These are phyloP conservation scores for Phyllostomus hastatus DNA, from an alignment of 2,113 vertebrate species.

Conservation along the genomic window DNA sequence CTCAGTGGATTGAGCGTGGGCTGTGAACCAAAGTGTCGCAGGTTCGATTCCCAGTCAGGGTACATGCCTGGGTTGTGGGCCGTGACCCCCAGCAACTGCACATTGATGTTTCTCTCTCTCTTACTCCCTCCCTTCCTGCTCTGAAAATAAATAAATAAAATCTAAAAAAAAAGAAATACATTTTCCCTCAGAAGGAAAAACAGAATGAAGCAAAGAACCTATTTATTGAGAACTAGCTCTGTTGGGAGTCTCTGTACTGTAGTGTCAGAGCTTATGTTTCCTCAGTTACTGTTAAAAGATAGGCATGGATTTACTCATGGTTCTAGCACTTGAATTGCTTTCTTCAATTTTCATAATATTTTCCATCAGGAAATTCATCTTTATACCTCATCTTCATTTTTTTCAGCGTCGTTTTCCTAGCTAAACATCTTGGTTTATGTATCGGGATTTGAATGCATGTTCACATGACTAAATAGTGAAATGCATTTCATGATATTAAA, in stretches of 20 bases:
- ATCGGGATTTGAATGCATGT: neutral
- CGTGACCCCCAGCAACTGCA: too few relatives aligned
- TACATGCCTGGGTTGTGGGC: too few relatives aligned
- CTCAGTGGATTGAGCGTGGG: too few relatives aligned
- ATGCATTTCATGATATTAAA: neutral
- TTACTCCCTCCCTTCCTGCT: too few relatives aligned
- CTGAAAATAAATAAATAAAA: too few relatives aligned
- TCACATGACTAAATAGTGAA: neutral
- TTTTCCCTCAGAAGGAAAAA: neutral
- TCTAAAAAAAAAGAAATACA: too few relatives aligned
- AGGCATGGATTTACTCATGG: neutral
- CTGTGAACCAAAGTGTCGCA: too few relatives aligned
- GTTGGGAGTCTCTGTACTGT: neutral
- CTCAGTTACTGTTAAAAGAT: neutral
- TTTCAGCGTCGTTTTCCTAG: neutral
- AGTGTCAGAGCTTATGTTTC: neutral
- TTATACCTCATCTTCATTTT: neutral
- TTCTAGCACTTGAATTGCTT: neutral
- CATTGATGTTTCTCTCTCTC: too few relatives aligned
- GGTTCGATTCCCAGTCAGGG: too few relatives aligned
- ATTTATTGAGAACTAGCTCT: neutral
- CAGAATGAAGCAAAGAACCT: neutral
- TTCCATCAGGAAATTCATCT: neutral
- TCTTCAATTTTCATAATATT: neutral
- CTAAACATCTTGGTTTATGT: neutral